Percentiles rank a stretch among this genome's conserved stretches.
phyloP scores from a whole-genome alignment of 2,888 invertebrate species.

The Cerastis leucographa region DNA sequence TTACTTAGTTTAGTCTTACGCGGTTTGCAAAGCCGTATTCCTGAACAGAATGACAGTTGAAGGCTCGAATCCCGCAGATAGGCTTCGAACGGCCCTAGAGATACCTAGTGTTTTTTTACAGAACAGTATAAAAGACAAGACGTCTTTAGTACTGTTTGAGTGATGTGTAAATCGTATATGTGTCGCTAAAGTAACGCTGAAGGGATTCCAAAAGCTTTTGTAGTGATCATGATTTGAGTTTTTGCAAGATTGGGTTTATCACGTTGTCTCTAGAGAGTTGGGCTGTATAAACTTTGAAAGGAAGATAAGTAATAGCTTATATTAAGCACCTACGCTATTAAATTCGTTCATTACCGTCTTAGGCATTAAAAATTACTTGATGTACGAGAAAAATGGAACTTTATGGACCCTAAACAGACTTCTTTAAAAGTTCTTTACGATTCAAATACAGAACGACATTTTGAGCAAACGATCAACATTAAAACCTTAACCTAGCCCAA shows the following conservation, averaged over 20 bases:
- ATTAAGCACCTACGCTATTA: background rate
- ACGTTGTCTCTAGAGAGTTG: constrained; percentile 5
- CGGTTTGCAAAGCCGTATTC: constrained; percentile 24
- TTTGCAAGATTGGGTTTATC: constrained; percentile 23
- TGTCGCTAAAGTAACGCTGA: constrained; percentile 47
- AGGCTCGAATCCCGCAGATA: constrained; percentile 31
- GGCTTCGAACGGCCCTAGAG: constrained; percentile 27
- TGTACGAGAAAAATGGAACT: constrained; percentile 6
- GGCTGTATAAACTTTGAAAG: background rate
- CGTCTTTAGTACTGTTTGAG: constrained; percentile 38
- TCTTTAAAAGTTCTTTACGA: constrained; percentile 30
- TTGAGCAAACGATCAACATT: constrained; percentile 44
- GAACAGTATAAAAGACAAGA: constrained; percentile 27
- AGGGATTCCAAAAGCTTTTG: constrained; percentile 41
- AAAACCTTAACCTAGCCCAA: constrained; percentile 72
- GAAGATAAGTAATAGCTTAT: background rate
- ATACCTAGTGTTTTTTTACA: constrained; percentile 40
- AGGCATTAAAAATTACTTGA: background rate
- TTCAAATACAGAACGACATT: constrained; percentile 47
- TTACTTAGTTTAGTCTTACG: constrained; percentile 40
- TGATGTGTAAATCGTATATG: constrained; percentile 46
- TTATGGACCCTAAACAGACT: constrained; percentile 29
- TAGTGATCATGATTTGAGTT: constrained; percentile 32
- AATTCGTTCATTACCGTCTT: background rate
- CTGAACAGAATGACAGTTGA: constrained; percentile 48